Conservation (phyloP, 2,113 vertebrate species). For the mouse (Mus musculus) region DNA sequence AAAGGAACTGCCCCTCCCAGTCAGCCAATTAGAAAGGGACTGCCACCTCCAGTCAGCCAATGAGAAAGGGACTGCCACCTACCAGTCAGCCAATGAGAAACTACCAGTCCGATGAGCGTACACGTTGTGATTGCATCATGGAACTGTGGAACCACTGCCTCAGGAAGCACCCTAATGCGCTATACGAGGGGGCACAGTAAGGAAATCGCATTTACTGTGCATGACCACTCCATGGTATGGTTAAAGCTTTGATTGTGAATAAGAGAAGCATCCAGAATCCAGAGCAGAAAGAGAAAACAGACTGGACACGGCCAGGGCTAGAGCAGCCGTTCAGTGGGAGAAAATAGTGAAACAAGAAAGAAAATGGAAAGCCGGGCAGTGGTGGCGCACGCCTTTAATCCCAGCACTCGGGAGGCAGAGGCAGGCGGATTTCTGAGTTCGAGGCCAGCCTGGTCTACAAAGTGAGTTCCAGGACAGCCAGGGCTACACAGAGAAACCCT, state of each 20-base stretch:
- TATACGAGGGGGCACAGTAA: background rate
- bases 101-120: background rate
- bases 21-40: no score
- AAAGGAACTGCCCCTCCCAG: no score
- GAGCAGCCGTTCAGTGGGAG: background rate
- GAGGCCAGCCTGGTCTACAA: no score
- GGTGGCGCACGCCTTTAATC: no score
- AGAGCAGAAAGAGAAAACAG: background rate
- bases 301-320: background rate
- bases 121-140: rapidly evolving
- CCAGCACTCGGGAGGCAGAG: no score
- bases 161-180: background rate
- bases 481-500: no score
- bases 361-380: no score
- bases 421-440: no score
- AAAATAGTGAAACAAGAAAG: background rate
- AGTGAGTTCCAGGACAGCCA: no score
- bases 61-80: no score
- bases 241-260: background rate
- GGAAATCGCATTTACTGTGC: background rate
- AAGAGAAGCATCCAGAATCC: background rate
- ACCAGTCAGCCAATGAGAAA: background rate
- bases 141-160: background rate
- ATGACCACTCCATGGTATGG: background rate
- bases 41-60: no score